Evolutionary conservation across 2,797 vertebrate species (phyloP).

Genomic region (Gallinago solitaria): DNA sequence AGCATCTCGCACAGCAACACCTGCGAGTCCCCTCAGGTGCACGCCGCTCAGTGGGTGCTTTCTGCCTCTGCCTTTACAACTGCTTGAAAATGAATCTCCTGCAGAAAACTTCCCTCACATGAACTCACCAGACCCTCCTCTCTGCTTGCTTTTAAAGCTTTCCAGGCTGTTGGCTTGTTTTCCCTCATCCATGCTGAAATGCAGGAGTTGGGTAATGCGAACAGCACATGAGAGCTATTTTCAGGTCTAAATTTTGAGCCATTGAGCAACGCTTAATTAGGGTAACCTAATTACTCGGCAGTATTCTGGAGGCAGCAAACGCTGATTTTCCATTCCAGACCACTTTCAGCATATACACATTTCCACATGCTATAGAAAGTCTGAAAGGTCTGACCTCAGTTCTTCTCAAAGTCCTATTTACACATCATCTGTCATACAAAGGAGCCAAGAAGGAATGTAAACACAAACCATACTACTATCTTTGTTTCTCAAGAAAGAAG

Average conservation of each 20-base stretch:
- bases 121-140: not conserved
- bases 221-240: not conserved
- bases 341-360: not conserved
- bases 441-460: not conserved
- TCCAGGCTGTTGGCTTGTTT: not conserved
- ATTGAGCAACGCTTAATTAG: not conserved
- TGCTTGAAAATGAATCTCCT: not conserved
- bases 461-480: not conserved
- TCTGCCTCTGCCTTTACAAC: not conserved
- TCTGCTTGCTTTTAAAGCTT: not conserved
- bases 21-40: not conserved
- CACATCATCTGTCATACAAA: not conserved
- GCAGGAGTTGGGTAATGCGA: not conserved
- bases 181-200: not conserved
- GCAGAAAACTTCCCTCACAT: not conserved
- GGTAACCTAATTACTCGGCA: not conserved
- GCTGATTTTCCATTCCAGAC: not conserved
- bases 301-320: not conserved
- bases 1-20: not conserved
- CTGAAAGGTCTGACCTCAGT: not conserved
- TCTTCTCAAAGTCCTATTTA: not conserved
- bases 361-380: not conserved
- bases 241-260: not conserved
- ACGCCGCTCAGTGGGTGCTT: not conserved
- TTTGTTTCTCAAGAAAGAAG: not conserved